Evolutionary conservation across 2,113 vertebrate species (phyloP).

Genomic region (Neoarius graeffei): DNA sequence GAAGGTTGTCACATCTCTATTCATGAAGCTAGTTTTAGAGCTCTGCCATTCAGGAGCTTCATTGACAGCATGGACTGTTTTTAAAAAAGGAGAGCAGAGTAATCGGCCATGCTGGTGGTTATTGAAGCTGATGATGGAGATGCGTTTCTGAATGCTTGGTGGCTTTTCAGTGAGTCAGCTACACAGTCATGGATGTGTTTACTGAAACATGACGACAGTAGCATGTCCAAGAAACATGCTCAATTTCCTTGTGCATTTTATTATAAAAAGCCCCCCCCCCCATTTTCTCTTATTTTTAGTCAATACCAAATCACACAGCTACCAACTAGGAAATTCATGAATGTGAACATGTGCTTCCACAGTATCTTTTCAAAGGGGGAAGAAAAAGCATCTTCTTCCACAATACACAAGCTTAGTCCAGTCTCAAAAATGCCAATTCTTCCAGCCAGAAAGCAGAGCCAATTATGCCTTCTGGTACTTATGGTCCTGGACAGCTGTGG

Average conservation of each 20-base stretch:
- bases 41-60: conserved; percentile 15
- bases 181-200: not conserved
- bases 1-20: conserved; percentile 4
- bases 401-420: not conserved
- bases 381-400: not conserved
- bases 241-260: not conserved
- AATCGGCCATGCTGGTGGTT: not conserved
- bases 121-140: conserved; percentile 19
- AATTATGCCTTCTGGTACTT: too few species aligned
- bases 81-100: not conserved
- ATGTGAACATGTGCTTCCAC: not conserved
- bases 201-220: not conserved
- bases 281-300: not conserved
- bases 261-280: not conserved
- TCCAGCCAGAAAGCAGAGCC: not conserved
- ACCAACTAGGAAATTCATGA: not conserved
- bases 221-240: not conserved
- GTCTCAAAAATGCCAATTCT: not conserved
- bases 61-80: not conserved
- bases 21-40: not conserved
- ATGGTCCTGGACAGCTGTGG: not conserved
- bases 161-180: not conserved
- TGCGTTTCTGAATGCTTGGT: not conserved
- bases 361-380: rapidly evolving
- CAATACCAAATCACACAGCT: not conserved